Evolutionary conservation across 2,113 vertebrate species (phyloP).

Genomic region (Microtus pennsylvanicus): DNA sequence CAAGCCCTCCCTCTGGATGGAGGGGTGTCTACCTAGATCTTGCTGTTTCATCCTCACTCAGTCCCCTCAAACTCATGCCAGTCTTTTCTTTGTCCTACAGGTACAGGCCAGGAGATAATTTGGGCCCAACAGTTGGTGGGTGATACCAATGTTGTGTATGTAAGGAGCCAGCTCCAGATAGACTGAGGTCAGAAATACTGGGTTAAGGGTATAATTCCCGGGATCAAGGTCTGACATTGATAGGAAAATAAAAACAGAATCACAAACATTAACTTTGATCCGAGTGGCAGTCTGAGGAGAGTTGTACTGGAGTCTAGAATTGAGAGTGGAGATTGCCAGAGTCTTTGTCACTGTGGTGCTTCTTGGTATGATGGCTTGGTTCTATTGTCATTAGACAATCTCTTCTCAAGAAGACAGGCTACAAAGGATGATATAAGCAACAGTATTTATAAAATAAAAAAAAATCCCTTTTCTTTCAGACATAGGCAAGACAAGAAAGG

Average conservation of each 20-base stretch:
- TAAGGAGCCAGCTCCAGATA: neutral
- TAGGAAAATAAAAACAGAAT: neutral
- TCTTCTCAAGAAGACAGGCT: neutral
- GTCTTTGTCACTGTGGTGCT: neutral
- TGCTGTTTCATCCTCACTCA: no score
- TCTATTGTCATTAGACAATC: neutral
- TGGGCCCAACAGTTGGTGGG: neutral
- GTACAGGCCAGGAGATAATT: no score
- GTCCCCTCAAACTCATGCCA: no score
- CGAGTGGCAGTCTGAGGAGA: neutral
- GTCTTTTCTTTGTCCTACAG: no score
- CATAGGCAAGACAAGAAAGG: constrained; percentile 10
- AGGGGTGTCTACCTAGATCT: no score
- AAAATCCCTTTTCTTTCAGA: neutral
- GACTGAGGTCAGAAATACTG: neutral
- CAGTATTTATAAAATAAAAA: neutral
- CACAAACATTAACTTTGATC: neutral
- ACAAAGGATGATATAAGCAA: neutral
- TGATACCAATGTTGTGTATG: neutral
- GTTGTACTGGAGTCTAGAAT: neutral
- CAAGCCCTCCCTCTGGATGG: no score
- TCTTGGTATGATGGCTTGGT: neutral
- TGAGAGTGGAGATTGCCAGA: neutral
- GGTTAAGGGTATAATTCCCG: neutral
- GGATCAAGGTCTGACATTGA: neutral